phyloP scores from a whole-genome alignment of 92 coral and sea anemone species.

The Anthopleura xanthogrammica region DNA sequence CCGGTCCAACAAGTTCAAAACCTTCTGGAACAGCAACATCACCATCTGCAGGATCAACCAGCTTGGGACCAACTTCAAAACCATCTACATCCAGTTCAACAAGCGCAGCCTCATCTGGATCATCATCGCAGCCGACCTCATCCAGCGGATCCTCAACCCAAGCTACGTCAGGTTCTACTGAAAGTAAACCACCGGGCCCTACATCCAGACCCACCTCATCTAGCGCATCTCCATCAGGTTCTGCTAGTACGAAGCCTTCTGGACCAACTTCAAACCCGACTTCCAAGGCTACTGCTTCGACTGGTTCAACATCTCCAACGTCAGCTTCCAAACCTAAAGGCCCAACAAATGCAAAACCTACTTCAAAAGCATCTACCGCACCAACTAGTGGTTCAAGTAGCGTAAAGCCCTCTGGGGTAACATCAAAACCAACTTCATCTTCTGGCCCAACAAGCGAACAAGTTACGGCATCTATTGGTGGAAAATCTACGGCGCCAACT shows the following conservation, averaged over 20 bases:
- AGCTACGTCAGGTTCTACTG: background rate
- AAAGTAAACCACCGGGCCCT: background rate
- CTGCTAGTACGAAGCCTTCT: background rate
- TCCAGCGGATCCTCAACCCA: background rate
- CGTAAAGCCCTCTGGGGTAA: background rate
- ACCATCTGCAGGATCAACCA: background rate
- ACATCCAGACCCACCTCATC: background rate
- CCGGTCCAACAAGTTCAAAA: background rate
- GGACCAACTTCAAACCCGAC: background rate
- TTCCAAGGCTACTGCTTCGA: too few relatives aligned
- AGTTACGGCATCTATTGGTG: background rate
- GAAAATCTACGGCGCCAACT: background rate
- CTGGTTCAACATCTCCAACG: too few relatives aligned
- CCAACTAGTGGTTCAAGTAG: background rate
- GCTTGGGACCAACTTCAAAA: background rate
- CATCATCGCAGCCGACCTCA: background rate
- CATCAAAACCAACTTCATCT: background rate
- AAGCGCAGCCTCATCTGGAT: background rate
- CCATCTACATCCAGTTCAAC: background rate
- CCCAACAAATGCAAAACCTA: background rate
- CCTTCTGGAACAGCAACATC: background rate
- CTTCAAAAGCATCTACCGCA: background rate
- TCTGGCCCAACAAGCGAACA: background rate
- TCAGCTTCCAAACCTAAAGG: background rate
- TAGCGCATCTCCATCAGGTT: background rate